These are phyloP conservation scores for Gobio occitaniae DNA, from an alignment of 2,797 vertebrate genomes.

Conservation along the genomic window DNA sequence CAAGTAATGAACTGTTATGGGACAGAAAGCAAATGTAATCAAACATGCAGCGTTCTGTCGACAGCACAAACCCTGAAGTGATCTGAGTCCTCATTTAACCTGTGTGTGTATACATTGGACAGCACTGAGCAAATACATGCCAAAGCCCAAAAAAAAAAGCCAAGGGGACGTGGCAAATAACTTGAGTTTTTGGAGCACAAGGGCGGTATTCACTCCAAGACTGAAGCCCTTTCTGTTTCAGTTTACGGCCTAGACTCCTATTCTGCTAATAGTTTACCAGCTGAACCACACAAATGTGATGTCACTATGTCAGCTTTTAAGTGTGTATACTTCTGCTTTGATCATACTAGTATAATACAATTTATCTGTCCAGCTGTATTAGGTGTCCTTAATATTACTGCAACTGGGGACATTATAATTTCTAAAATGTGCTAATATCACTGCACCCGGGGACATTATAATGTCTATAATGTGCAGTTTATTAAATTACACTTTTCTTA, in stretches of 20 bases:
- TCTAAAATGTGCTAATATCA: not conserved
- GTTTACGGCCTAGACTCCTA: conserved; percentile 9
- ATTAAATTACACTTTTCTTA: not conserved
- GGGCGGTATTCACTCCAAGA: conserved; percentile 47
- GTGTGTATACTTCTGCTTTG: not conserved
- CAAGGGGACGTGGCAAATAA: conserved; percentile 48
- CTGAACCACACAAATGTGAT: conserved; percentile 11
- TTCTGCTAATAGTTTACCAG: conserved; percentile 38
- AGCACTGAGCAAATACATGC: conserved; percentile 43
- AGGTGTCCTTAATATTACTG: not conserved
- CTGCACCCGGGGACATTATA: not conserved
- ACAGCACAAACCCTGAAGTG: conserved; percentile 9
- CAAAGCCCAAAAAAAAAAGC: conserved; percentile 19
- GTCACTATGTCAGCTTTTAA: conserved; percentile 1
- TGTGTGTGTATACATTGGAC: conserved; percentile 30
- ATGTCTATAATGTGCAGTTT: not conserved
- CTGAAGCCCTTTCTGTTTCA: conserved; percentile 48
- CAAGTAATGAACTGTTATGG: conserved; percentile 5
- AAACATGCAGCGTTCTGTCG: conserved; percentile 10
- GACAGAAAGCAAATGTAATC: conserved; percentile 28
- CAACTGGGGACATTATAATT: not conserved
- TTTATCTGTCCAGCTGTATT: conserved; percentile 1
- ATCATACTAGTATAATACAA: not conserved
- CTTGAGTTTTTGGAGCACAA: conserved; percentile 44
- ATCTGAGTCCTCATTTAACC: conserved; percentile 33